Evolutionary conservation across 2,888 invertebrate species (phyloP).

Genomic region (Oasisia sp.): DNA sequence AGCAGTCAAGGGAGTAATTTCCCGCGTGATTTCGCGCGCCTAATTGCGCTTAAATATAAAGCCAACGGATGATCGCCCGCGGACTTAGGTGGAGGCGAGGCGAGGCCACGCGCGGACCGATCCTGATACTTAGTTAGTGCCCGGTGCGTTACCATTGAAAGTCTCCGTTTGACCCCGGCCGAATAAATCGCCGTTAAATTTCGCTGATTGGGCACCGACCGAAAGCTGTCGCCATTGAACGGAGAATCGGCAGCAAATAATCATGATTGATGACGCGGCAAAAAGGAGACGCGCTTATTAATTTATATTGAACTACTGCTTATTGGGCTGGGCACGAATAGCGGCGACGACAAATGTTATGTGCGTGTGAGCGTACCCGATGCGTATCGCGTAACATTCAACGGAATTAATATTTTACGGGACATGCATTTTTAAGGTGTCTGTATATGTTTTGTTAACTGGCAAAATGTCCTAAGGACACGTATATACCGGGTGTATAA

Average conservation of each 20-base stretch:
- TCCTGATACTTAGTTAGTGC: neutral
- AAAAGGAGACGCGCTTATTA: no score
- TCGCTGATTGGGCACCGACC: no score
- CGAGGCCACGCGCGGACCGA: neutral
- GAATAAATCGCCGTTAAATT: neutral
- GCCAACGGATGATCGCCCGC: neutral
- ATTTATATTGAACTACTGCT: neutral
- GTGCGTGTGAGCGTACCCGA: neutral
- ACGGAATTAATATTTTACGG: neutral
- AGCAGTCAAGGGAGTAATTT: neutral
- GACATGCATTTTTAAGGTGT: neutral
- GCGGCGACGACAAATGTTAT: neutral
- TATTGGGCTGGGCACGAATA: neutral
- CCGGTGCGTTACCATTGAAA: neutral
- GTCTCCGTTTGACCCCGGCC: neutral
- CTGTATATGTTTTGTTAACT: no score
- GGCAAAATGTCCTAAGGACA: no score
- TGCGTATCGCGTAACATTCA: neutral
- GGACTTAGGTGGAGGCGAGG: neutral
- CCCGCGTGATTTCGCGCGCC: constrained; percentile 6
- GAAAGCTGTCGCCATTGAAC: no score
- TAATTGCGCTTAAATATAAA: constrained; percentile 17
- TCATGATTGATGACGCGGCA: no score
- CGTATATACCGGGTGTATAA: neutral
- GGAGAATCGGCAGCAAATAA: no score